A percentile compares a stretch with the other conserved stretches of the same genome.
These are phyloP conservation scores for Leptobrachium ailaonicum DNA, from an alignment of 2,113 vertebrate genomes.

Conservation along the genomic window DNA sequence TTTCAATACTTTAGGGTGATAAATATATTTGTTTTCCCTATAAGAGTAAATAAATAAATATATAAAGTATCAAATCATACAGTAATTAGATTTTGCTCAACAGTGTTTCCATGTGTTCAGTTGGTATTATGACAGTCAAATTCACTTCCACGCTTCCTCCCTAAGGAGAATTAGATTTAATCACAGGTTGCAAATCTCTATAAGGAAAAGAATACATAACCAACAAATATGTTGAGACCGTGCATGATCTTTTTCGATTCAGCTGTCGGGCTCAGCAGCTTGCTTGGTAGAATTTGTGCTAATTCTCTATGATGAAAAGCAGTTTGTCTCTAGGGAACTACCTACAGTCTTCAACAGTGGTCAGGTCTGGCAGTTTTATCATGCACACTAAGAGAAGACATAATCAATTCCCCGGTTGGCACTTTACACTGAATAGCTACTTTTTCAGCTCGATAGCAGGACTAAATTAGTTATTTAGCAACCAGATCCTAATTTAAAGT, in stretches of 20 bases:
- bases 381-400: conserved; percentile 76
- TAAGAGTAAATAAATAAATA: not conserved
- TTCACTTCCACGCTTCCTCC: conserved; percentile 23
- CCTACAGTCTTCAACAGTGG: conserved; percentile 61
- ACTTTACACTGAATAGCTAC: conserved; percentile 79
- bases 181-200: conserved; percentile 48
- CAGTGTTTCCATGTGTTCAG: conserved; percentile 28
- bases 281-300: conserved; percentile 38
- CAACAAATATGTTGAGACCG: conserved; percentile 42
- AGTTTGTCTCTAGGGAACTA: conserved; percentile 55
- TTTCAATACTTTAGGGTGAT: too few species aligned
- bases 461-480: conserved; percentile 88
- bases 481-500: conserved; percentile 84
- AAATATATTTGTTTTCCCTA: too few species aligned
- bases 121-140: conserved; percentile 22
- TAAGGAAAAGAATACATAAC: conserved; percentile 45
- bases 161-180: conserved; percentile 44
- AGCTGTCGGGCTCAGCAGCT: conserved; percentile 51
- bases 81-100: conserved; percentile 35
- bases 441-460: conserved; percentile 85
- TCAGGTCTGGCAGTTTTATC: conserved; percentile 69
- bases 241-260: conserved; percentile 47
- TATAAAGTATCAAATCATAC: conserved; percentile 12
- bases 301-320: conserved; percentile 52
- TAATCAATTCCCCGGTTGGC: conserved; percentile 85